Base-by-base conservation (phyloP, 2,888 invertebrate species). In the Pristionchus japonicus region DNA sequence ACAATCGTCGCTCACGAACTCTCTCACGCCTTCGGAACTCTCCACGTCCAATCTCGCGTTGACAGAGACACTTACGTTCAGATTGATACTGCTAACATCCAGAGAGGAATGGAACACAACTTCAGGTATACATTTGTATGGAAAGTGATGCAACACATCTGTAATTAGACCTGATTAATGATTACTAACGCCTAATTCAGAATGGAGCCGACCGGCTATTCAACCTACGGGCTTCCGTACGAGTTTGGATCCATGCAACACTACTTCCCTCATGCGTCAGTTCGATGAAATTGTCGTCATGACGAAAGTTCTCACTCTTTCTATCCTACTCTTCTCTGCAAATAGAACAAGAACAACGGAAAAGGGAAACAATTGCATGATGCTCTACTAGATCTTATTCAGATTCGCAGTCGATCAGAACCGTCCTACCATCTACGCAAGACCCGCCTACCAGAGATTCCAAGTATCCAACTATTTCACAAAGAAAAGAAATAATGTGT, bases 211-310 rank as follows among this genome's bases (percentile, higher is more conserved):
- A 74, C 20, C 27, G 43, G 77, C 1, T 15, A 34, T 6, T 77
- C 77, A 2, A 83, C 49, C 52, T 83, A 83, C 34, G 83, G 83
- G 31, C 17, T 83, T 13, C 83, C 83, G 20, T 83, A 83, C 52
- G 83, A 83, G 31, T 83, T 83, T 52, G 83, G 83, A 27, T 83
- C 83, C 31, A 83, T 83, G 83, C 83, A 83, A 34, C 83, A 83
- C 52, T 83, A 83, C 34, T 27, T 31, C 27, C 52, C 49, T 0
- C 15, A 52, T 34, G 49, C 83, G 83, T 83, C 6, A 34, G 83
- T 34, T 17, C 7, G 15, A 4, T 77, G n/a, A 31, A 23, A 3
- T 67, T 6, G 3, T 13, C 23, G 27, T 31, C 20, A 1, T 4
- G 11, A 17, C 17, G 23, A 52, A 52, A 52, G 1, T 4, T 20